Percentiles rank a stretch among this genome's conserved stretches.
Evolutionary conservation across 2,888 invertebrate genomes (phyloP).

Genomic region (Lagria hirta): DNA sequence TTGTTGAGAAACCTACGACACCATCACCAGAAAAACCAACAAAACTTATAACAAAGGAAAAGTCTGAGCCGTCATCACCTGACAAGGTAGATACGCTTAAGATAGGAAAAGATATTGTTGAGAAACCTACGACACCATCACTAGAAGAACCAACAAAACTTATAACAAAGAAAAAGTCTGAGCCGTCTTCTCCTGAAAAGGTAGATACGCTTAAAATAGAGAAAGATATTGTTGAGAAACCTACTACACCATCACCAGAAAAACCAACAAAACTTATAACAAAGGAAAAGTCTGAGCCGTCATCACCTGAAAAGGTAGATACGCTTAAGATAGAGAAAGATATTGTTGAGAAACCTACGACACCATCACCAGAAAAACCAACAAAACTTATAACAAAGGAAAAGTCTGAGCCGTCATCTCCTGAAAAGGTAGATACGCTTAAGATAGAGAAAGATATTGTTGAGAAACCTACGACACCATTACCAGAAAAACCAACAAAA

Average conservation of each 20-base stretch:
- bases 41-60: background rate
- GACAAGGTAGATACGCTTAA: slow-evolving; percentile 5
- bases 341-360: no score
- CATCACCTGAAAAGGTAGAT: no score
- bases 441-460: no score
- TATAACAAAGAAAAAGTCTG: background rate
- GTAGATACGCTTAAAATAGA: background rate
- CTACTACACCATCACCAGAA: slow-evolving; percentile 11
- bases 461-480: no score
- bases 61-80: no score
- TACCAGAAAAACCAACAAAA: slow-evolving; percentile 4
- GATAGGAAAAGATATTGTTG: background rate
- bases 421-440: no score
- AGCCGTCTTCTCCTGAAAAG: slow-evolving; percentile 3
- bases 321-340: no score
- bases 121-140: slow-evolving; percentile 7
- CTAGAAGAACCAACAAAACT: slow-evolving; percentile 4
- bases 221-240: slow-evolving; percentile 5
- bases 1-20: slow-evolving; percentile 8
- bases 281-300: no score
- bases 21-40: slow-evolving; percentile 4
- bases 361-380: no score
- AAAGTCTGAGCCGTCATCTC: no score
- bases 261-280: slow-evolving; percentile 11
- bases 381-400: no score